phyloP scores from a whole-genome alignment of 2,797 vertebrate species.

The Coendou prehensilis region DNA sequence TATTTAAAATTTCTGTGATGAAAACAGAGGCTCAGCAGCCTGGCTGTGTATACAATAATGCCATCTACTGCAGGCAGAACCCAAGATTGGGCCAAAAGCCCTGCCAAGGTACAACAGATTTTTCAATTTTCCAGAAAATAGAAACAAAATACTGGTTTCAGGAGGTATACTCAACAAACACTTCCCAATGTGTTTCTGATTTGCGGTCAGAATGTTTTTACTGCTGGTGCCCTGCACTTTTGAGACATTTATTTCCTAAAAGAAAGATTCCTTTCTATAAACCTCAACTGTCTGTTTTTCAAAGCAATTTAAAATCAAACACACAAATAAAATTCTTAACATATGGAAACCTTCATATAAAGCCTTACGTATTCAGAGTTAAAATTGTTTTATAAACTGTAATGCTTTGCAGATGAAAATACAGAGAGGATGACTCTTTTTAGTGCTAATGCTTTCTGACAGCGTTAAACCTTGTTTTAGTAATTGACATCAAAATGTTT shows the following conservation, averaged over 20 bases:
- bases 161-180: slow-evolving; percentile 88
- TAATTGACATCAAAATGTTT: slow-evolving; percentile 92
- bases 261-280: slow-evolving; percentile 92
- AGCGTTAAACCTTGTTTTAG: slow-evolving; percentile 91
- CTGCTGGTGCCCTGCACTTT: slow-evolving; percentile 88
- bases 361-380: slow-evolving; percentile 94
- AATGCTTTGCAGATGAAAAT: slow-evolving; percentile 96
- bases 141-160: slow-evolving; percentile 90
- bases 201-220: slow-evolving; percentile 90
- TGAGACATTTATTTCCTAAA: slow-evolving; percentile 90
- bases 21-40: slow-evolving; percentile 78
- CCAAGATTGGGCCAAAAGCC: slow-evolving; percentile 89
- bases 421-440: slow-evolving; percentile 90
- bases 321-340: slow-evolving; percentile 93
- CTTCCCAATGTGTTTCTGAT: slow-evolving; percentile 93
- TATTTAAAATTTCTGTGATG: slow-evolving; percentile 86
- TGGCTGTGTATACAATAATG: slow-evolving; percentile 80
- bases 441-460: slow-evolving; percentile 91
- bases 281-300: slow-evolving; percentile 96
- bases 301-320: slow-evolving; percentile 95
- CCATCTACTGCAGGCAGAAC: slow-evolving; percentile 77
- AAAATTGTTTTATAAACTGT: slow-evolving; percentile 96
- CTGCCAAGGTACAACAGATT: slow-evolving; percentile 90
- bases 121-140: slow-evolving; percentile 90
- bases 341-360: slow-evolving; percentile 96